Evolutionary conservation across 2,797 vertebrate genomes (phyloP), one percentile per base, ranked within the genome.

Genomic region (Phaenicophaeus curvirostris): DNA sequence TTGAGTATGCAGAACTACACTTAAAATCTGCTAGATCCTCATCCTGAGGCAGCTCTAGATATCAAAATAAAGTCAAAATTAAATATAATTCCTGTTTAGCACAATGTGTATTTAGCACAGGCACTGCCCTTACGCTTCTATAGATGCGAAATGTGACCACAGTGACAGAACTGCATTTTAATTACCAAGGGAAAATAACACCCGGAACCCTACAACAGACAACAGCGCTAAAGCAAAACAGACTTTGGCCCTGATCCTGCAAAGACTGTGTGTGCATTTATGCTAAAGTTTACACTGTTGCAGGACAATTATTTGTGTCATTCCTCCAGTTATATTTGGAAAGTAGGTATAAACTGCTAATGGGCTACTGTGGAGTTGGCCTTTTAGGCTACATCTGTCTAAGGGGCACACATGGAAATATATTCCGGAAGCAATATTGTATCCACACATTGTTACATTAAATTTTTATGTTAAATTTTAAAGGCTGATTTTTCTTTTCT

Each of bases 21-120:
- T 91, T 67, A 73, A 74, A 75, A 85, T 71, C 75, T 77, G 71
- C 75, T 42, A 35, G 33, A 82, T 76, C 53, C 55, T 93, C 76
- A 79, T 69, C 85, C 89, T 39, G 71, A 80, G 59, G 61, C 78
- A 94, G 82, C 87, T 76, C 65, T 41, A 89, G 61, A 48, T 57
- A 85, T 16, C 81, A 83, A 95, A 89, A 89, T 75, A 81, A 90
- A 79, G 53, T 37, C 24, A 83, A 87, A 91, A 83, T 83, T 68
- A 92, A 89, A 85, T 81, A 81, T 72, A 87, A 68, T 73, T 87
- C 73, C 75, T 24, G 8, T 58, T 94, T 73, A 78, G 63, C 31
- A 48, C 39, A 7, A 55, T 33, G 33, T 79, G 72, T 82, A 21
- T 85, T 93, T 77, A 94, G 76, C 79, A 84, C 46, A 75, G 63